Conservation (phyloP, 2,113 vertebrate species). For the Lota lota region DNA sequence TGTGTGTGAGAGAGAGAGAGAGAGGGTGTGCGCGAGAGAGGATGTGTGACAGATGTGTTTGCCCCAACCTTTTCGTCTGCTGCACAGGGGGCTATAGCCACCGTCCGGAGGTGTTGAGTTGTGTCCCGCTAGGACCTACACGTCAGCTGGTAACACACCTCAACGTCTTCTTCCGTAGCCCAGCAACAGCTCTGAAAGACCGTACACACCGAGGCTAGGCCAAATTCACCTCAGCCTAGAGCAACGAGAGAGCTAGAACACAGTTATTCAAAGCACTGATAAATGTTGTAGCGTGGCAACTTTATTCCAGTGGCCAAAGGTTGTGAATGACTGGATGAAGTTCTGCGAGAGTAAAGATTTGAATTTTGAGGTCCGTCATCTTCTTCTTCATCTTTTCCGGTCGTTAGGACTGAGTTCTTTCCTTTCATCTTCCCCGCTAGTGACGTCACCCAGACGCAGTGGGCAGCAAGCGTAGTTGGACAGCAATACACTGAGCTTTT, state of each 20-base stretch:
- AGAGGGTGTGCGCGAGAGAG: conserved; percentile 58
- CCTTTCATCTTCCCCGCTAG: conserved; percentile 3
- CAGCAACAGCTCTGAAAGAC: conserved; percentile 66
- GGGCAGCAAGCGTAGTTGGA: too few relatives aligned
- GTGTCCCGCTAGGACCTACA: conserved; percentile 77
- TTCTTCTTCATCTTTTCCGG: not conserved
- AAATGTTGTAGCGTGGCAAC: conserved; percentile 7
- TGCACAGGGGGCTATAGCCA: conserved; percentile 86
- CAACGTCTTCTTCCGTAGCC: conserved; percentile 76
- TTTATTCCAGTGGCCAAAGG: conserved; percentile 10
- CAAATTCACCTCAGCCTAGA: too few relatives aligned
- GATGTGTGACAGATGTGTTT: conserved; percentile 82
- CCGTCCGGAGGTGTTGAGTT: conserved; percentile 84
- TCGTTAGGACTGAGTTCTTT: not conserved
- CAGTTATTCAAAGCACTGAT: conserved; percentile 18
- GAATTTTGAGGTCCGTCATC: conserved; percentile 61
- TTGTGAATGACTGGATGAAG: conserved; percentile 16
- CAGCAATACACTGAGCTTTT: too few relatives aligned
- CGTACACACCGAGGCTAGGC: conserved; percentile 15
- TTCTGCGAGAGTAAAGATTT: conserved; percentile 67
- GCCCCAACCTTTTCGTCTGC: conserved; percentile 87
- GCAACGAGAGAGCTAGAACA: too few relatives aligned
- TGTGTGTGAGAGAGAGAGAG: conserved; percentile 64
- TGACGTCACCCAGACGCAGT: not conserved
- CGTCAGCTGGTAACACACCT: conserved; percentile 86